These are phyloP conservation scores for Chaenocephalus aceratus DNA, from an alignment of 2,113 vertebrate species.

Conservation along the genomic window DNA sequence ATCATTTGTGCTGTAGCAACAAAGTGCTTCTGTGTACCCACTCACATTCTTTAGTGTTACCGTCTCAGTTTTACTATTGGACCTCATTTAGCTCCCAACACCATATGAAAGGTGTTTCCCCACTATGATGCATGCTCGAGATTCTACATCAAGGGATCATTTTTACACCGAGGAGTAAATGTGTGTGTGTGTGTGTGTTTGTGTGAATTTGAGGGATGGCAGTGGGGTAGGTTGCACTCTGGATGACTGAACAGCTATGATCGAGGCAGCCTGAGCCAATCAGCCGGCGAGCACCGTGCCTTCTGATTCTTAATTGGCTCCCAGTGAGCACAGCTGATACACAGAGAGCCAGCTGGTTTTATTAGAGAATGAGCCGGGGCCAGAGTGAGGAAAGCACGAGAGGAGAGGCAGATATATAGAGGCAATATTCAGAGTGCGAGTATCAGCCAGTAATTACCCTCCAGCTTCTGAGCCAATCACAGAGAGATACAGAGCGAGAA, in stretches of 20 bases:
- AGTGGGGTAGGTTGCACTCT: conserved; percentile 42
- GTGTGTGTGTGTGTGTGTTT: background rate
- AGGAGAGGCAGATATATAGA: conserved; percentile 54
- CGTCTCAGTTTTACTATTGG: conserved; percentile 1
- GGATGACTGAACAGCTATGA: conserved; percentile 65
- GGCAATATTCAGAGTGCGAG: conserved; percentile 33
- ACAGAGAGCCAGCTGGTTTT: conserved; percentile 69
- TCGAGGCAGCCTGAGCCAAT: conserved; percentile 76
- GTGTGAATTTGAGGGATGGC: conserved; percentile 32
- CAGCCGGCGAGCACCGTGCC: conserved; percentile 60
- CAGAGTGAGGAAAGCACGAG: conserved; percentile 48
- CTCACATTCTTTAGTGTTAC: conserved; percentile 1
- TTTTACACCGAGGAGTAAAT: conserved; percentile 17
- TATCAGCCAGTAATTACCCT: conserved; percentile 60
- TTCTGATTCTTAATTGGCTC: conserved; percentile 83
- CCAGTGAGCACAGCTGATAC: conserved; percentile 74
- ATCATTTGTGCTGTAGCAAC: background rate
- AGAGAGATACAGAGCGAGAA: conserved; percentile 45
- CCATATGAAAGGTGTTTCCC: conserved; percentile 33
- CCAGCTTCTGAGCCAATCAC: conserved; percentile 62
- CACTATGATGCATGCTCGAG: conserved; percentile 27
- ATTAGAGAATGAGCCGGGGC: conserved; percentile 70
- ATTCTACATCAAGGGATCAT: conserved; percentile 54
- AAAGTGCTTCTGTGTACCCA: conserved; percentile 1
- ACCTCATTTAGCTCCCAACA: conserved; percentile 6